phyloP scores from a whole-genome alignment of 2,113 vertebrate genomes.

The Rissa tridactyla region DNA sequence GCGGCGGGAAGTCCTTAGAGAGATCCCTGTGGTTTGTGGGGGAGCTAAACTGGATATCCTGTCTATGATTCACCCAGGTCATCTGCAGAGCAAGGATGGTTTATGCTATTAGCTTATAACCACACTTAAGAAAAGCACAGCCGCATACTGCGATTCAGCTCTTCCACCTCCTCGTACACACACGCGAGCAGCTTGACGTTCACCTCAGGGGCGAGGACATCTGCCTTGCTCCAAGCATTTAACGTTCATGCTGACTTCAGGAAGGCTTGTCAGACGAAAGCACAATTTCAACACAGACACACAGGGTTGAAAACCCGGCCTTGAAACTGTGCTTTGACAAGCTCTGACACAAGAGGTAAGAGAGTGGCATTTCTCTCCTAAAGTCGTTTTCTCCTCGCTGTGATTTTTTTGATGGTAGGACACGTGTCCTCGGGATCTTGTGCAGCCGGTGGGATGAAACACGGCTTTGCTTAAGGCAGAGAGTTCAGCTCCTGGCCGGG shows the following conservation, averaged over 20 bases:
- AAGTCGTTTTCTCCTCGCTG: not conserved
- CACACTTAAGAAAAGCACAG: not conserved
- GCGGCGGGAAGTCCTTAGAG: not conserved
- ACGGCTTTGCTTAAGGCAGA: not conserved
- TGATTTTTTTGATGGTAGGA: not conserved
- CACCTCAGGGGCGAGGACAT: rapidly evolving
- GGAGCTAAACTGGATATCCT: slow-evolving; percentile 33
- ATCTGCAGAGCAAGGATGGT: not conserved
- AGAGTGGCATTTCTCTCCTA: not conserved
- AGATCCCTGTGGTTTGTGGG: slow-evolving; percentile 46
- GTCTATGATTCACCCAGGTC: slow-evolving; percentile 10
- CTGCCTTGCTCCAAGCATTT: not conserved
- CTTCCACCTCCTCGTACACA: not conserved
- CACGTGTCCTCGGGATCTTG: not conserved
- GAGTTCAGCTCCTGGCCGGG: not conserved
- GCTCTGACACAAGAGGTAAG: not conserved
- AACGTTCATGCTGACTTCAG: not conserved
- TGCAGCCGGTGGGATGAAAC: not conserved
- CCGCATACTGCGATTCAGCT: not conserved
- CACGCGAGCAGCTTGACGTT: rapidly evolving
- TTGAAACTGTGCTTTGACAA: not conserved
- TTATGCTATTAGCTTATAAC: not conserved
- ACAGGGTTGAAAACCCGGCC: not conserved
- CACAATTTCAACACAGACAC: not conserved
- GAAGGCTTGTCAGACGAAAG: not conserved